A percentile compares a stretch with the other conserved stretches of the same genome.
phyloP scores from a whole-genome alignment of 2,113 vertebrate genomes.

The Oenanthe melanoleuca region DNA sequence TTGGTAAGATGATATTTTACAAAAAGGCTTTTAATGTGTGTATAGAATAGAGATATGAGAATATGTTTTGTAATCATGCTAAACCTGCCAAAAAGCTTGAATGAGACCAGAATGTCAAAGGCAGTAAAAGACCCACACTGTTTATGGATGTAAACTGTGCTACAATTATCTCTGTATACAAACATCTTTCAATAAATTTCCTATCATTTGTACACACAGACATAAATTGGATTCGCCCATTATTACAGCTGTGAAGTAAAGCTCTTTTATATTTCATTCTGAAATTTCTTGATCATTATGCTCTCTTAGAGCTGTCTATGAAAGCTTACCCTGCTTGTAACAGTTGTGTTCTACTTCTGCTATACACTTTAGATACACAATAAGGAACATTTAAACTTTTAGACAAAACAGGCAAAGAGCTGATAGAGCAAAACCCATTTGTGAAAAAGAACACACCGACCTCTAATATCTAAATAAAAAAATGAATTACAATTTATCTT shows the following conservation, averaged over 20 bases:
- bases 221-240: background rate
- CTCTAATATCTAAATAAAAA: background rate
- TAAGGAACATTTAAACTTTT: background rate
- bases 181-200: background rate
- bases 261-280: background rate
- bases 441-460: background rate
- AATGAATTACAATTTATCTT: background rate
- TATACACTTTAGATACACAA: background rate
- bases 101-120: background rate
- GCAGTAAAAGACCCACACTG: background rate
- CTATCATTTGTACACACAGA: background rate
- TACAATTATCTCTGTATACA: background rate
- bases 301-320: background rate
- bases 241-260: background rate
- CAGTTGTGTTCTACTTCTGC: background rate
- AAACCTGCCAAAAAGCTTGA: background rate
- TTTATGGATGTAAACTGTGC: background rate
- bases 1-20: fast-evolving
- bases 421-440: background rate
- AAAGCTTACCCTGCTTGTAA: background rate
- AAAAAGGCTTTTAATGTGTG: background rate
- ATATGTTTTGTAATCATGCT: background rate
- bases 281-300: background rate
- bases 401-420: background rate
- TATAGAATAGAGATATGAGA: background rate